Evolutionary conservation across 1,140 invertebrate species (phyloP).

Genomic region (Caenorhabditis briggsae): DNA sequence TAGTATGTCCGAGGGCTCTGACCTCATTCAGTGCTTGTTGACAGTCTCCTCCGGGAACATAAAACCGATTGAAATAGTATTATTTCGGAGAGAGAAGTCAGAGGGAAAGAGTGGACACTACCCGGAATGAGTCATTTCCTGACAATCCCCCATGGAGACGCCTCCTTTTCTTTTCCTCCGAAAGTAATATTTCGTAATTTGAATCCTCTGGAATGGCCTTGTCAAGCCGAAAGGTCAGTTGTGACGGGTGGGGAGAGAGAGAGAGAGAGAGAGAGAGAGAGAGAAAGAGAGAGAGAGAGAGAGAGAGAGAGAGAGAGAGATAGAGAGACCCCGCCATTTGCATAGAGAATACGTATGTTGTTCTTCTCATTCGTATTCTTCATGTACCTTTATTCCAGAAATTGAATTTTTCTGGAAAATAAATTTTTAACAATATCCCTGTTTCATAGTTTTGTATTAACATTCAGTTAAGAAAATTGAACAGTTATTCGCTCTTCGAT

Average conservation of each 20-base stretch:
- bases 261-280: constrained; percentile 3
- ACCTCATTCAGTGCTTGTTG: constrained; percentile 15
- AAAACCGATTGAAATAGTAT: neutral
- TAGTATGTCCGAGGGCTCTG: neutral
- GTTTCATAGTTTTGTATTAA: too few species aligned
- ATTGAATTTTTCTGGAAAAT: neutral
- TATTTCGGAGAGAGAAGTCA: neutral
- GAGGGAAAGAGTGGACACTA: neutral
- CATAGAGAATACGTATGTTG: neutral
- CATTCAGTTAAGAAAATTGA: too few species aligned
- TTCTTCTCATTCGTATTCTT: constrained; percentile 1
- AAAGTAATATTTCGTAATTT: constrained; percentile 33
- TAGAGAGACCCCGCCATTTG: neutral
- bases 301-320: neutral
- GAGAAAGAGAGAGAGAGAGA: too few species aligned
- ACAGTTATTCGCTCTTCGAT: too few species aligned
- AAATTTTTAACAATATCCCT: neutral
- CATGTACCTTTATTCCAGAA: neutral
- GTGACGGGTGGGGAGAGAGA: neutral
- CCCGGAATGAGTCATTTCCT: constrained; percentile 7
- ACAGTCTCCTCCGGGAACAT: neutral
- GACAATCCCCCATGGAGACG: neutral
- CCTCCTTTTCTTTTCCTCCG: neutral
- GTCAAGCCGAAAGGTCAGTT: neutral
- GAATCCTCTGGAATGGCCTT: constrained; percentile 19